A percentile compares a stretch with the other conserved stretches of the same genome.
phyloP scores from a whole-genome alignment of 2,113 vertebrate genomes.

The Aegotheles bennettii region DNA sequence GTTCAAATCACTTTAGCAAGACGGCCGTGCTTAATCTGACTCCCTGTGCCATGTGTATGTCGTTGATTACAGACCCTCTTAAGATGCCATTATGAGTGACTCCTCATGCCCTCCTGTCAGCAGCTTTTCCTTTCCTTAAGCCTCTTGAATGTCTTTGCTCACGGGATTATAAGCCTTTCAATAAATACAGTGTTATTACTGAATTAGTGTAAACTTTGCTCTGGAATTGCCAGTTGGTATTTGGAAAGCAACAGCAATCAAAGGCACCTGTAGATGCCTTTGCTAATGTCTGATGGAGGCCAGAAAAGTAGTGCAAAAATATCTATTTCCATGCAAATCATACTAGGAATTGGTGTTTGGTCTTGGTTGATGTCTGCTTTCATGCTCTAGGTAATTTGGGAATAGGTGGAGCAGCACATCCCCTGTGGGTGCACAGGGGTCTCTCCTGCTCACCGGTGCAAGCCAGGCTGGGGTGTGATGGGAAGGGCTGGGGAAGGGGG shows the following conservation, averaged over 20 bases:
- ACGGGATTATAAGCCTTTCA: slow-evolving; percentile 44
- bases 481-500: not conserved
- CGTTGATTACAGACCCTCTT: slow-evolving; percentile 64
- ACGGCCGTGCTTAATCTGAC: slow-evolving; percentile 27
- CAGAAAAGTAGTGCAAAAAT: not conserved
- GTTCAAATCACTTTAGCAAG: slow-evolving; percentile 39
- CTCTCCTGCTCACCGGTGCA: not conserved
- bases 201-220: slow-evolving; percentile 60
- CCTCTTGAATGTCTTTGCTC: slow-evolving; percentile 54
- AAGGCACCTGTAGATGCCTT: not conserved
- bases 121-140: slow-evolving; percentile 60
- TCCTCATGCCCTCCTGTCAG: slow-evolving; percentile 55
- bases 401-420: not conserved
- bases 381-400: not conserved
- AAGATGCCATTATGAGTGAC: slow-evolving; percentile 55
- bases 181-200: slow-evolving; percentile 38
- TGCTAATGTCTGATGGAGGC: not conserved
- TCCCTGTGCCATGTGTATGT: slow-evolving; percentile 34
- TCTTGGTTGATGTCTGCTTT: not conserved
- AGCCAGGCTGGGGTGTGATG: not conserved
- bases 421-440: not conserved
- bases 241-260: not conserved
- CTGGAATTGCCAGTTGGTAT: not conserved
- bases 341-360: not conserved
- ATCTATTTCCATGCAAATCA: not conserved